Base-by-base conservation (phyloP, 1,140 invertebrate genomes). In the Drosophila pallidifrons region DNA sequence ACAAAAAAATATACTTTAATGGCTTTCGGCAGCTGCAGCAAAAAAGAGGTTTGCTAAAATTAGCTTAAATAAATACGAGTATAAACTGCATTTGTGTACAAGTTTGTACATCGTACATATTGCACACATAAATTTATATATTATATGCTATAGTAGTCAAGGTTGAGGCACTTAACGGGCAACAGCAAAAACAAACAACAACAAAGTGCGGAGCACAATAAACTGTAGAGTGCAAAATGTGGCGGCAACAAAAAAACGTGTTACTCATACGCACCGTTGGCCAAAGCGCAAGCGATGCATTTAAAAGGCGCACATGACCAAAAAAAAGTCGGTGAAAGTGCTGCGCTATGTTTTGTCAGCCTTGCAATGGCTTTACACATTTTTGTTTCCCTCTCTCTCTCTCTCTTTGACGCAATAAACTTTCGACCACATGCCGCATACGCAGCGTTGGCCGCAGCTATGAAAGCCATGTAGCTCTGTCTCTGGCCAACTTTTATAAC, bases 251-350 rank as follows among this genome's bases (percentile, higher is more conserved):
- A 86, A 64, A 79, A 77, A 72, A 51, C 71, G 67, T 82, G 82
- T 82, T 79, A 38, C 72, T 38, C 77, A 87, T 82, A 87, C 83
- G 82, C 83, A 82, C 59, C 69, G 83, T 82, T 88, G 83, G 73
- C 83, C 68, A 77, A 85, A 75, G 63, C 73, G 75, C 81, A 77
- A 77, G 52, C 81, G 35, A 74, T 68, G 75, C 78, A 76, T 69
- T 75, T 68, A 78, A 78, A 81, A 72, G 52, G 71, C 58, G 71
- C 58, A 81, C 59, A 75, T 55, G 55, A 52, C 43, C 52, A 20
- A 45, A 11, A 63, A 25, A 25, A 25, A 25, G 20, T 25, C 25
- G 25, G 55, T 41, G 61, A 1, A 7, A 15, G 8, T 10, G 65
- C 41, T 66, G 6, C 28, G 47, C 43, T 30, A 28, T 47, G 43